Conservation (phyloP, 53 echinoderm and acorn worm species). For the Apostichopus leukothele region DNA sequence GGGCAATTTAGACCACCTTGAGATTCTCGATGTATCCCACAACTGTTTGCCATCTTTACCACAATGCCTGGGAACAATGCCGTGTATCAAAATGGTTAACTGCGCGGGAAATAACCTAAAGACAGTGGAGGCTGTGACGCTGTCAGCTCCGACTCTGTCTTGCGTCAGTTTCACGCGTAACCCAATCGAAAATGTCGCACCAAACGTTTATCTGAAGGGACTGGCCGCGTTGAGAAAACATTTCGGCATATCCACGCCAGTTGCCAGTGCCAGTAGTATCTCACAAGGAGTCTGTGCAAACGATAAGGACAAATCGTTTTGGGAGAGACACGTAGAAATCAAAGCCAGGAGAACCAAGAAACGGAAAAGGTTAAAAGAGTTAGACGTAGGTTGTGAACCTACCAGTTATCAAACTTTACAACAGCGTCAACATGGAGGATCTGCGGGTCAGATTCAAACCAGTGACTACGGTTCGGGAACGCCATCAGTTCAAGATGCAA, state of each 20-base stretch:
- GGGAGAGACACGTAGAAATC: conserved; percentile 50
- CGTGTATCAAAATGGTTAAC: conserved; percentile 71
- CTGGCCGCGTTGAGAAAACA: conserved; percentile 82
- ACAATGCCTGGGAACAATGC: conserved; percentile 59
- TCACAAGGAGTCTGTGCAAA: conserved; percentile 55
- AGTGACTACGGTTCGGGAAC: conserved; percentile 93
- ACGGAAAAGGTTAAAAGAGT: conserved; percentile 28
- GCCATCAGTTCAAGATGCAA: conserved; percentile 59
- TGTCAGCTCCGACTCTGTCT: conserved; percentile 56
- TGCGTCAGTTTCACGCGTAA: conserved; percentile 72
- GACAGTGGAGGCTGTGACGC: conserved; percentile 46
- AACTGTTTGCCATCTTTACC: conserved; percentile 72
- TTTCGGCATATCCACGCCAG: conserved; percentile 55
- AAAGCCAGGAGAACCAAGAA: conserved; percentile 29
- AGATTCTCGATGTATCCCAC: conserved; percentile 74
- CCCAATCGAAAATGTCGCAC: conserved; percentile 80
- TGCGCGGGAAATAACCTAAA: conserved; percentile 78
- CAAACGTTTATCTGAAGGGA: conserved; percentile 74
- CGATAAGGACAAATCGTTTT: conserved; percentile 45
- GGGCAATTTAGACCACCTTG: conserved; percentile 54
- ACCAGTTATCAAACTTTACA: neutral
- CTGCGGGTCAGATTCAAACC: conserved; percentile 73
- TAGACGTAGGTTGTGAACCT: conserved; percentile 1
- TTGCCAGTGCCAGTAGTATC: neutral
- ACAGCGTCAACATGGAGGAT: conserved; percentile 23